phyloP scores from a whole-genome alignment of 2,113 vertebrate species.

The Cervus canadensis region DNA sequence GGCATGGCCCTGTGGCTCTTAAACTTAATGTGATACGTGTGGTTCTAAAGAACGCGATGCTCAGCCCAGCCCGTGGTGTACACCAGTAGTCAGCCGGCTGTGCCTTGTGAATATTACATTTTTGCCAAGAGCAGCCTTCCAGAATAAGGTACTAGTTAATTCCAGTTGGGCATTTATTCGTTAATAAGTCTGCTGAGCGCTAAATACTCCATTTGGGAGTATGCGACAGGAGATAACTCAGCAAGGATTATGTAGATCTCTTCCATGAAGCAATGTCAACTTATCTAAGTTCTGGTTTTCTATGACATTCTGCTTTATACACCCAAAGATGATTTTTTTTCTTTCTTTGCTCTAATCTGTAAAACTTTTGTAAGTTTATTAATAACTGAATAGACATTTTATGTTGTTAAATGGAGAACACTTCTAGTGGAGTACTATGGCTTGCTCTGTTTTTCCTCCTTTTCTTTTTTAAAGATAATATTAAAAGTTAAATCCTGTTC shows the following conservation, averaged over 20 bases:
- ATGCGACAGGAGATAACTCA: not conserved
- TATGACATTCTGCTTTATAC: not conserved
- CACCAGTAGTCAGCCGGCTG: not conserved
- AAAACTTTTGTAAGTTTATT: not conserved
- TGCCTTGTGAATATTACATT: not conserved
- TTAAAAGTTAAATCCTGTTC: constrained; percentile 44
- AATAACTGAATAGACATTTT: not conserved
- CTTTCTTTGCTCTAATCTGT: not conserved
- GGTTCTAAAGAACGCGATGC: not conserved
- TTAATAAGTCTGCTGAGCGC: constrained; percentile 35
- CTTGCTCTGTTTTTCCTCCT: not conserved
- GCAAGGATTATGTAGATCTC: not conserved
- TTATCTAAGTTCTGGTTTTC: constrained; percentile 14
- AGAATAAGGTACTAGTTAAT: constrained; percentile 53
- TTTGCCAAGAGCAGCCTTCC: constrained; percentile 43
- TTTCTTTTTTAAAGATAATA: not conserved
- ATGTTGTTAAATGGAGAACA: not conserved
- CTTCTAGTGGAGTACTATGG: not conserved
- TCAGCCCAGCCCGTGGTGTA: not conserved
- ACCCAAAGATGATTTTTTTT: not conserved
- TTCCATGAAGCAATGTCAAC: not conserved
- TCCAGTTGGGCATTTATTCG: not conserved
- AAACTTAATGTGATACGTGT: not conserved
- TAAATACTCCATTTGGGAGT: not conserved
- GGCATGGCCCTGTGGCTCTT: not conserved